Evolutionary conservation across 2,888 invertebrate species (phyloP).

Genomic region (Altica lythri): DNA sequence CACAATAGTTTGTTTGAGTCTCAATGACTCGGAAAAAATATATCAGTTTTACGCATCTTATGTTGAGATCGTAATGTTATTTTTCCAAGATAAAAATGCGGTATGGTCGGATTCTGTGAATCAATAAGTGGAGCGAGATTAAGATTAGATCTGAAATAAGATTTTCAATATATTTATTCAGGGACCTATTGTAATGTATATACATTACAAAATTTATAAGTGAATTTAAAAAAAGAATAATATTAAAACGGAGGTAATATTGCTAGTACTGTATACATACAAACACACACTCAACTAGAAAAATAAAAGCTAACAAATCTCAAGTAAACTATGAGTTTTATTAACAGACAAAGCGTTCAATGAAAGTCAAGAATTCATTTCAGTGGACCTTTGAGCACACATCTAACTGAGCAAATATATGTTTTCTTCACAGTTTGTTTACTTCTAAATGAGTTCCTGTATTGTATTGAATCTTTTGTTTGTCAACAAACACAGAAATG

Average conservation of each 20-base stretch:
- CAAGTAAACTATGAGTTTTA: slow-evolving; percentile 17
- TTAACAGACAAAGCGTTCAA: slow-evolving; percentile 19
- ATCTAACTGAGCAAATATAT: slow-evolving; percentile 22
- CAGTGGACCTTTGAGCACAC: slow-evolving; percentile 21
- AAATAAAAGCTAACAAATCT: slow-evolving; percentile 13
- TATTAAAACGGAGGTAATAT: no score
- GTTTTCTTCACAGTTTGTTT: slow-evolving; percentile 25
- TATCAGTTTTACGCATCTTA: slow-evolving; percentile 31
- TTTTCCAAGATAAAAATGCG: slow-evolving; percentile 22
- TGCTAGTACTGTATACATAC: no score
- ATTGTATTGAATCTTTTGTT: slow-evolving; percentile 22
- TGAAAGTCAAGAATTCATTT: slow-evolving; percentile 22
- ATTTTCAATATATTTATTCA: neutral
- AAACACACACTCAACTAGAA: no score
- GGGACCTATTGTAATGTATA: no score
- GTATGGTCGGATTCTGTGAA: slow-evolving; percentile 22
- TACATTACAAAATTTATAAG: no score
- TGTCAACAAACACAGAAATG: slow-evolving; percentile 16
- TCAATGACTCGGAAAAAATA: slow-evolving; percentile 33
- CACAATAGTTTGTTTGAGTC: slow-evolving; percentile 31
- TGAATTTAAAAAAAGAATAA: no score
- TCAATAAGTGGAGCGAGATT: slow-evolving; percentile 8
- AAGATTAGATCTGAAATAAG: slow-evolving; percentile 16
- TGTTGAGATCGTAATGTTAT: slow-evolving; percentile 14
- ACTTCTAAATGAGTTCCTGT: slow-evolving; percentile 25